Evolutionary conservation across 2,888 invertebrate species (phyloP).

Genomic region (Stenchaetothrips biformis): DNA sequence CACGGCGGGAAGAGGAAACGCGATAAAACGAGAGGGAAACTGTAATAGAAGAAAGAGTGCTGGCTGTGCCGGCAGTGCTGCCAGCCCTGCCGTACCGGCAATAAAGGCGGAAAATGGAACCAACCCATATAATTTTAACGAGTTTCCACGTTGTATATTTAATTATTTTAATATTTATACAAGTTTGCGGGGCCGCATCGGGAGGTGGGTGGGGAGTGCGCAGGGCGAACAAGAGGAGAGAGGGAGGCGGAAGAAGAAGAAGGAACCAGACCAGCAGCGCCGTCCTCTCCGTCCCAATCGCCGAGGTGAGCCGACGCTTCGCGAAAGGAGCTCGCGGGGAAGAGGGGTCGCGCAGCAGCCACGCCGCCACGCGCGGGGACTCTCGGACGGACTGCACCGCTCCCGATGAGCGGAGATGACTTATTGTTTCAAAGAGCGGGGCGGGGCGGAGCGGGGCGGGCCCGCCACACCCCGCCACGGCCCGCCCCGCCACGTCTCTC

Average conservation of each 20-base stretch:
- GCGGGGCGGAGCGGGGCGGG: background rate
- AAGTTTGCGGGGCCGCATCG: constrained; percentile 4
- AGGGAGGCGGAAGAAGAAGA: background rate
- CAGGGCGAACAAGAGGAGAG: background rate
- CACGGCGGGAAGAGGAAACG: background rate
- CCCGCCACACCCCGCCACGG: background rate
- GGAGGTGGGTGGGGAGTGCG: background rate
- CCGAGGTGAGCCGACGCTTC: too few relatives aligned
- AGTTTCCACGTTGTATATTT: constrained; percentile 25
- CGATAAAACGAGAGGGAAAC: constrained; percentile 14
- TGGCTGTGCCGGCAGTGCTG: background rate
- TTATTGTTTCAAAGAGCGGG: background rate
- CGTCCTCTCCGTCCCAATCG: background rate
- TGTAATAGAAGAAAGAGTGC: constrained; percentile 25
- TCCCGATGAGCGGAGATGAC: background rate
- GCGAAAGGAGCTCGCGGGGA: too few relatives aligned
- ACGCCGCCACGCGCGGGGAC: too few relatives aligned
- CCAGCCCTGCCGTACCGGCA: background rate
- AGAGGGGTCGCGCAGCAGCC: too few relatives aligned
- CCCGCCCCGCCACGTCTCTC: background rate
- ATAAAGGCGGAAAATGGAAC: constrained; percentile 21
- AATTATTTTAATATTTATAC: constrained; percentile 24
- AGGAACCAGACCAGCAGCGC: background rate
- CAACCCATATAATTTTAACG: constrained; percentile 25
- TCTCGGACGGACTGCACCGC: background rate